These are phyloP conservation scores for Mastomys natalensis DNA, from an alignment of 2,113 vertebrate species.

Conservation along the genomic window DNA sequence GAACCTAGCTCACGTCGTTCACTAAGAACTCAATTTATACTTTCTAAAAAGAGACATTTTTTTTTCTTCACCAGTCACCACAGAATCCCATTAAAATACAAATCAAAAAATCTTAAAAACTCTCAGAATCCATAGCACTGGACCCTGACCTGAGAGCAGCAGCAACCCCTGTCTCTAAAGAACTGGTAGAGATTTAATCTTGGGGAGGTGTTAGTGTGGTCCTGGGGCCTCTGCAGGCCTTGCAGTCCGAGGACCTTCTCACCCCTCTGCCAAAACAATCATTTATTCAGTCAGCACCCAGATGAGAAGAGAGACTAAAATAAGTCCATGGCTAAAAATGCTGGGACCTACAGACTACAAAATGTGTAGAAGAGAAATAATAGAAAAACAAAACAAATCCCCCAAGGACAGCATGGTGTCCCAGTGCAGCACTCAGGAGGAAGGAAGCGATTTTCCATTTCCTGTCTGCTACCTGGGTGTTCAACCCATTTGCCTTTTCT, in stretches of 20 bases:
- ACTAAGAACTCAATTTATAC: constrained; percentile 57
- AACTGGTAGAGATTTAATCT: constrained; percentile 44
- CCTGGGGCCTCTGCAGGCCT: background rate
- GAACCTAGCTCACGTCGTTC: constrained; percentile 1
- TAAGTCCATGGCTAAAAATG: constrained; percentile 16
- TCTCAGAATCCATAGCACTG: constrained; percentile 30
- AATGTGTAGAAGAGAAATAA: background rate
- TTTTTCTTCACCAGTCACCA: background rate
- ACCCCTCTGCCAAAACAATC: constrained; percentile 61
- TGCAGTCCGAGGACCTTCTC: constrained; percentile 52
- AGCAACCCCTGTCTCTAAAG: background rate
- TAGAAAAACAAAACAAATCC: background rate
- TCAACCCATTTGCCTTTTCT: background rate
- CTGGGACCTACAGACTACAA: background rate
- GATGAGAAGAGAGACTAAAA: constrained; percentile 37
- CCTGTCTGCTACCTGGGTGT: background rate
- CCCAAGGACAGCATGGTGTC: background rate
- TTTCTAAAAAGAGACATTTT: constrained; percentile 3
- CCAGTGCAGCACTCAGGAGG: background rate
- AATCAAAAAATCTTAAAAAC: constrained; percentile 57
- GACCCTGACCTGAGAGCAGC: constrained; percentile 36
- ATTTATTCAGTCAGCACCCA: constrained; percentile 58
- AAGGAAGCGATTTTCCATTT: background rate
- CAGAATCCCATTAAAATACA: constrained; percentile 71
- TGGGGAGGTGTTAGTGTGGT: background rate